phyloP scores from a whole-genome alignment of 2,113 vertebrate genomes.

The Forbesichthys papilliferus region DNA sequence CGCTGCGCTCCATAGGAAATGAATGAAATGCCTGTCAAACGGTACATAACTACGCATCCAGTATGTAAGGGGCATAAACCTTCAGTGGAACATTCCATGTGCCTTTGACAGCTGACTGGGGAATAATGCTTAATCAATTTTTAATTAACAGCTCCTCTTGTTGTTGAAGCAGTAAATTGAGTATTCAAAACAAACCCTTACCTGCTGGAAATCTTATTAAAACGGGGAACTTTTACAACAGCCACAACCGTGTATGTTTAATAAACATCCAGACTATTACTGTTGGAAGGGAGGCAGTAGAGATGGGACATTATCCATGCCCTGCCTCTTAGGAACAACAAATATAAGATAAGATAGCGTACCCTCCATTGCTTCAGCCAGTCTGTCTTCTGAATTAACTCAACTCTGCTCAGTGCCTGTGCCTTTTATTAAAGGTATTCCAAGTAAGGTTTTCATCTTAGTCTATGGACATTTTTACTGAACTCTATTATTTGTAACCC shows the following conservation, averaged over 20 bases:
- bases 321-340: slow-evolving; percentile 35
- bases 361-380: slow-evolving; percentile 7
- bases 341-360: slow-evolving; percentile 36
- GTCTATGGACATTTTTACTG: too few species aligned
- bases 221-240: background rate
- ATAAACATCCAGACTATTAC: slow-evolving; percentile 24
- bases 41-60: too few species aligned
- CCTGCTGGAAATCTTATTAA: background rate
- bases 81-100: slow-evolving; percentile 18
- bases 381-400: too few species aligned
- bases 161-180: slow-evolving; percentile 21
- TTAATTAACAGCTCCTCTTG: slow-evolving; percentile 13
- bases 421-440: too few species aligned
- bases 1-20: too few species aligned
- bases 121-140: slow-evolving; percentile 23
- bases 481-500: too few species aligned
- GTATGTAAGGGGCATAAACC: background rate
- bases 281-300: slow-evolving; percentile 24
- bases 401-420: too few species aligned
- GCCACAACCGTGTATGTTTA: slow-evolving; percentile 14
- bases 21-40: too few species aligned
- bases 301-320: slow-evolving; percentile 7
- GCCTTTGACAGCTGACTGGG: background rate
- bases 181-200: slow-evolving; percentile 17
- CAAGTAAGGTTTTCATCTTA: too few species aligned